Base-by-base conservation (phyloP, 2,888 invertebrate genomes). In the Melikaiella ostensackeni region DNA sequence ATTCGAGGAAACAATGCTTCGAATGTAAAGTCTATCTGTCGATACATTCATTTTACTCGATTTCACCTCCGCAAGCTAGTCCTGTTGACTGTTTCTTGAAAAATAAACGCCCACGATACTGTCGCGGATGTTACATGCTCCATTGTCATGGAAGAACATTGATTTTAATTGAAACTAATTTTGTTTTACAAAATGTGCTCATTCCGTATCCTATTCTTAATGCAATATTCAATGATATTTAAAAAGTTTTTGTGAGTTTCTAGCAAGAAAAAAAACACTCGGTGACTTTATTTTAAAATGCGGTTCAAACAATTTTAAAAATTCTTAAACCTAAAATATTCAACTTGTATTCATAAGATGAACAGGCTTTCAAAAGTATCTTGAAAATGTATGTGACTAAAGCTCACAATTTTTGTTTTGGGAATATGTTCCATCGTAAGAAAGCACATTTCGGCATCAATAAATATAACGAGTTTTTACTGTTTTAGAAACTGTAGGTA, bases 41-140 rank as follows among this genome's bases (percentile, higher is more conserved):
- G 42, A 66, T 66, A 66, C 24, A 42, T 42, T 42, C 16, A 24
- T 42, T 66, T 46, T 27, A 16, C 13, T 42, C 9, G 16, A 38
- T 38, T 46, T 46, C 66, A 27, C 27, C 16, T 8, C 27, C 24
- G n/a, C 42, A 46, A 35, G 16, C 24, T 42, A 64, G 16, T 42
- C 24, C 24, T 42, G 38, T 64, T 64, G 21, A 64, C 42, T 35
- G 13, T 24, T 8, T 46, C 19, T 27, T 30, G 42, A 66, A 66
- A 42, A 66, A 42, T 9, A 27, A 8, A 46, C 46, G 66, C 66
- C 66, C 46, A 66, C 66, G 24, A 38, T 42, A 19, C 46, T 27
- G 19, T n/a, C 27, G 2, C 66, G 27, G 19, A 66, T 46, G 42
- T 46, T 27, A 9, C 4, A 64, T 66, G 16, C 16, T n/a, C 16